Evolutionary conservation across 2,888 invertebrate genomes (phyloP).

Genomic region (Drosophila picticornis): DNA sequence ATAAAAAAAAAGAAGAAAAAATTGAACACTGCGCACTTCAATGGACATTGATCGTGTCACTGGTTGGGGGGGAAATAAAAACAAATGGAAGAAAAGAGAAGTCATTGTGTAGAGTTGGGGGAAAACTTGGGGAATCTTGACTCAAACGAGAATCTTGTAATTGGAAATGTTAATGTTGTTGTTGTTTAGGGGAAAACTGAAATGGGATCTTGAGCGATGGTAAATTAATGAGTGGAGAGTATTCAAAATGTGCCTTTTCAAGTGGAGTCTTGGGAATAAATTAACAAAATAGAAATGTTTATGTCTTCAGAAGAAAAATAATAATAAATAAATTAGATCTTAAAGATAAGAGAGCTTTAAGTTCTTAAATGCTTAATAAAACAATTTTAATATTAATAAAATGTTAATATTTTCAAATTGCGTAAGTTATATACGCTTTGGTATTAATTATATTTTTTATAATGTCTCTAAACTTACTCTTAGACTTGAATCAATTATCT

Average conservation of each 20-base stretch:
- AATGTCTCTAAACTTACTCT: background rate
- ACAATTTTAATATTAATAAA: background rate
- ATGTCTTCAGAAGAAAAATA: background rate
- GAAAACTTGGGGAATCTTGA: background rate
- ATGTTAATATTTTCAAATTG: background rate
- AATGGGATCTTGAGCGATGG: slow-evolving; percentile 19
- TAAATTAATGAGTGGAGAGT: slow-evolving; percentile 17
- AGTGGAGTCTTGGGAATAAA: slow-evolving; percentile 18
- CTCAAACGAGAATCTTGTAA: slow-evolving; percentile 13
- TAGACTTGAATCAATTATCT: background rate
- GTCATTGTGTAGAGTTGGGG: slow-evolving; percentile 30
- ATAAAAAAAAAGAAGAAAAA: slow-evolving; percentile 31
- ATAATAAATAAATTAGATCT: background rate
- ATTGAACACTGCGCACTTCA: slow-evolving; percentile 43
- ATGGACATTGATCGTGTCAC: slow-evolving; percentile 68
- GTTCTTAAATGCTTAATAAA: background rate
- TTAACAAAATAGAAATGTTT: slow-evolving; percentile 11
- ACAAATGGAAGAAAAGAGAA: slow-evolving; percentile 13
- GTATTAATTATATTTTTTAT: background rate
- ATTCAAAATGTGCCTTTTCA: background rate
- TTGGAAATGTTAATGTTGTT: slow-evolving; percentile 29
- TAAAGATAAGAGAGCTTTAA: background rate
- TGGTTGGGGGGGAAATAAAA: background rate
- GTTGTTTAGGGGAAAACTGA: slow-evolving; percentile 1
- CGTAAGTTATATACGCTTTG: background rate